Base-by-base conservation (phyloP, 2,888 invertebrate genomes). In the Perithous albicinctus region DNA sequence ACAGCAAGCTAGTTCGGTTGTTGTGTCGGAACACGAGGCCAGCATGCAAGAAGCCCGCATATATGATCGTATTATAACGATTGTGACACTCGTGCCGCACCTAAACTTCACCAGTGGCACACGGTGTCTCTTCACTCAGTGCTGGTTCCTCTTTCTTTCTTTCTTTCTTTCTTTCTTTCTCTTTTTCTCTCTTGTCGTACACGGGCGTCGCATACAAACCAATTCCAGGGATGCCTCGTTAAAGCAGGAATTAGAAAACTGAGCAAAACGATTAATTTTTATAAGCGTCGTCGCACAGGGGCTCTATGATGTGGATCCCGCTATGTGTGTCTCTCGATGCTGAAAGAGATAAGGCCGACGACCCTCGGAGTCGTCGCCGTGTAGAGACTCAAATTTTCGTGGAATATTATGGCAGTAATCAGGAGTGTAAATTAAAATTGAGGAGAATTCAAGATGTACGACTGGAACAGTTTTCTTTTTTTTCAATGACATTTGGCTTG, bases 191-290 rank as follows among this genome's bases (percentile, higher is more conserved):
- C 6, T 67, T 43, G 20, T 48, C 15, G 29, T 29, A 41, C 74
- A 72, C 61, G 61, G 66, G 54, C 66, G 51, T 48, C 69, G 66
- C 85, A 89, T 88, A 89, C 89, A 89, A 89, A 88, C 85, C 85
- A 88, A 88, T 89, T 89, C 84, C 63, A 84, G 74, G 70, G 84
- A 82, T 66, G 79, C 80, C 85, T 54, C 85, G 78, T 83, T 78
- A 64, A 86, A 10, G 76, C 86, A 86, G 69, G 85, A 90, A 89
- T 90, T 87, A 86, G 87, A 87, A 90, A 90, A 89, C 85, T 84
- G 89, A 85, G 87, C 90, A 84, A 91, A 91, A 87, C 88, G 87
- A 90, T 90, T 90, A 90, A 89, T 89, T 89, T 87, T 88, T 86
- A 88, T 90, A 86, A 89, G 77, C 51, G 41, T 43, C 51, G 18